Percentiles rank a stretch among this genome's conserved stretches.
Conservation (phyloP, 2,113 vertebrate genomes). For the Tragelaphus strepsiceros region DNA sequence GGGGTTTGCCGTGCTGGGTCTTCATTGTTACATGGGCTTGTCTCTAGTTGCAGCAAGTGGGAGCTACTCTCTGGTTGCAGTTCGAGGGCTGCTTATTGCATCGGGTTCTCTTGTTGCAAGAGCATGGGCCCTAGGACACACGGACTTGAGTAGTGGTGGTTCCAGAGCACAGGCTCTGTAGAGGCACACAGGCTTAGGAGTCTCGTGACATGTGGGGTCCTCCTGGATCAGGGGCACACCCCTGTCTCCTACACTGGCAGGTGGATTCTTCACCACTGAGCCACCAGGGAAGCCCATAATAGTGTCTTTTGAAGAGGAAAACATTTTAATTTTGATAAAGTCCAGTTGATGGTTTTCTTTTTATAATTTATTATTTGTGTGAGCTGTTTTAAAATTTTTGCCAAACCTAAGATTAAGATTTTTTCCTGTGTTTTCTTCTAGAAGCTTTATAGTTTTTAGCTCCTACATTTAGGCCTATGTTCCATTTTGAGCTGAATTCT, state of each 20-base stretch:
- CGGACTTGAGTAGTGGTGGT: rapidly evolving
- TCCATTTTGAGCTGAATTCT: neutral
- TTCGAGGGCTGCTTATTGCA: neutral
- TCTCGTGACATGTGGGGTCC: neutral
- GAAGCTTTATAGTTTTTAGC: neutral
- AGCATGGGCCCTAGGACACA: neutral
- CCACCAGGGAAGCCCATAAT: neutral
- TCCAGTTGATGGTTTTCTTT: neutral
- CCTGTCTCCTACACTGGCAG: neutral
- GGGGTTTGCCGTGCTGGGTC: neutral
- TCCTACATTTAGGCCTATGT: neutral
- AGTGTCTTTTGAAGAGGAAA: neutral
- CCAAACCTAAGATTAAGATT: neutral
- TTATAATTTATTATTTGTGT: neutral
- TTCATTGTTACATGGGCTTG: neutral
- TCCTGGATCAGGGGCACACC: neutral
- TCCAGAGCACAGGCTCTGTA: neutral
- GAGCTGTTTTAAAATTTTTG: neutral
- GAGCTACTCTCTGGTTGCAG: neutral
- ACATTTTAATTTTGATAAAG: neutral
- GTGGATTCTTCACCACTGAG: neutral
- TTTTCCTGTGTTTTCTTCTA: neutral
- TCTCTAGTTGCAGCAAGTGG: neutral
- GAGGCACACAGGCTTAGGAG: neutral
- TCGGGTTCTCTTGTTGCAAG: neutral